Evolutionary conservation across 2,888 invertebrate species (phyloP), one percentile per base, ranked within the genome.

Genomic region (Drosophila kuntzei): DNA sequence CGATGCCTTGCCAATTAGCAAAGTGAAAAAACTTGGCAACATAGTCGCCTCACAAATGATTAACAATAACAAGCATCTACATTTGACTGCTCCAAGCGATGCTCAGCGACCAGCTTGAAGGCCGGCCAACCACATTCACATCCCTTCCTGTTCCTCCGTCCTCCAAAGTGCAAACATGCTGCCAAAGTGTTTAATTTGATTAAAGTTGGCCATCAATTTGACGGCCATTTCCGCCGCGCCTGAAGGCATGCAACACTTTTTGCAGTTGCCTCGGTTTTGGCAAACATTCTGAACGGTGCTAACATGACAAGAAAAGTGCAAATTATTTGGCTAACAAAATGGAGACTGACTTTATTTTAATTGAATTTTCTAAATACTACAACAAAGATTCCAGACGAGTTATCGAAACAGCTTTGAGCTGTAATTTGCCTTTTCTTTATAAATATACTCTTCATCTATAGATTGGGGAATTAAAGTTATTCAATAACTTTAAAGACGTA

Each of bases 181-280:
- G 76, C 63, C 79, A 64, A 66, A 44, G 34, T 53, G 73, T 77
- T 77, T 72, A 71, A 80, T 78, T 78, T 87, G 70, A 84, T 88
- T 78, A 72, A 84, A 71, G 57, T 49, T 51, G 55, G 22, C 60
- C 72, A 76, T 86, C 73, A 72, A 87, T 65, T 63, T 65, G 54
- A 34, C 37, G 46, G 49, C 36, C 43, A 51, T 61, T 76, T 76
- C 36, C 50, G 47, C 44, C 58, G 65, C 71, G 66, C 74, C 74
- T 37, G 22, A 49, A 61, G 43, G 62, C 53, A 83, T 69, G 66
- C 81, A 69, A 63, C 66, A 61, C 60, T 75, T 69, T 70, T 71
- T 55, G 14, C 18, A 9, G 14, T 20, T 20, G 25, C 36, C 25
- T 11, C 27, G 7, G 6, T 60, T 46, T 61, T 61, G 46, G 58